Evolutionary conservation across 2,113 vertebrate species (phyloP).

Genomic region (Cavia porcellus): DNA sequence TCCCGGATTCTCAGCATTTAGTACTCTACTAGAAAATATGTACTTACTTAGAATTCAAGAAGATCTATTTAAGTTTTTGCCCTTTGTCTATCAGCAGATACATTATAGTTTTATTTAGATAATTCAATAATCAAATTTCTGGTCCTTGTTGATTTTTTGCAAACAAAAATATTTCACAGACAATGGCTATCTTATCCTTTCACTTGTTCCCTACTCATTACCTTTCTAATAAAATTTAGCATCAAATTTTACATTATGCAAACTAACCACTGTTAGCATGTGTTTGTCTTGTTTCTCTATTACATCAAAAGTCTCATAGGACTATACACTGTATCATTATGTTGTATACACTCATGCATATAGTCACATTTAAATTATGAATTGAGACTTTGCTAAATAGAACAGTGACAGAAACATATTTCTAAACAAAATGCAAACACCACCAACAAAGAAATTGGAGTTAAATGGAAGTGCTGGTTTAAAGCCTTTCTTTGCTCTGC

Average conservation of each 20-base stretch:
- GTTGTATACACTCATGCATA: not conserved
- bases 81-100: not conserved
- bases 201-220: not conserved
- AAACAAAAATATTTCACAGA: not conserved
- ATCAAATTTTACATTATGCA: constrained; percentile 10
- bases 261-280: not conserved
- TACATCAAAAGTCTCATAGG: not conserved
- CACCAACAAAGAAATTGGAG: not conserved
- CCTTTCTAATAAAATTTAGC: not conserved
- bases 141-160: not conserved
- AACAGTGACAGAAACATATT: not conserved
- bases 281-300: constrained; percentile 8
- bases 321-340: not conserved
- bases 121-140: not conserved
- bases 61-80: not conserved
- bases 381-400: not conserved
- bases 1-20: not conserved
- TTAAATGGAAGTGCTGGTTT: not conserved
- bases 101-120: constrained; percentile 38
- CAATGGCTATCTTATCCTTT: not conserved
- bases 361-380: not conserved
- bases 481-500: not conserved
- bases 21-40: not conserved
- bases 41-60: not conserved
- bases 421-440: not conserved